phyloP scores from a whole-genome alignment of 2,888 invertebrate species.

The Sceliomorpha sp. region DNA sequence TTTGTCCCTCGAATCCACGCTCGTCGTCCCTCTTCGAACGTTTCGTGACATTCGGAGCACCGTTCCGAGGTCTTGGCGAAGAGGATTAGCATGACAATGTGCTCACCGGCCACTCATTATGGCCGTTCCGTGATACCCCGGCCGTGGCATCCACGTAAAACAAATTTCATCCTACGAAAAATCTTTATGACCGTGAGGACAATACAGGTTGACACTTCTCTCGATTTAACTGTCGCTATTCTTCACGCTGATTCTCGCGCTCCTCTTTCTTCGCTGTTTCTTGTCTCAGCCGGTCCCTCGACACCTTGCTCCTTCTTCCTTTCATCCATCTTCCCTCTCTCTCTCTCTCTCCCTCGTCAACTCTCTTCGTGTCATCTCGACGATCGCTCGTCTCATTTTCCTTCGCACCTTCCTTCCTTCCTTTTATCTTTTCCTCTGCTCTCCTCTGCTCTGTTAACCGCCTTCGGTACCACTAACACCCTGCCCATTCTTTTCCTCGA shows the following conservation, averaged over 20 bases:
- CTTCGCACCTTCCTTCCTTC: conserved; percentile 15
- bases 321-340: conserved; percentile 9
- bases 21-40: conserved; percentile 60
- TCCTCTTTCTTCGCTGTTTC: conserved; percentile 23
- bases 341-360: conserved; percentile 20
- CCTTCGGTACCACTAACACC: conserved; percentile 53
- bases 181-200: conserved; percentile 62
- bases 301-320: conserved; percentile 34
- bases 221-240: conserved; percentile 55
- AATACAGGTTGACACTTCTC: conserved; percentile 67
- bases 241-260: conserved; percentile 18
- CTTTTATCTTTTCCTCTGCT: conserved; percentile 27
- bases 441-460: conserved; percentile 27
- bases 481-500: conserved; percentile 71
- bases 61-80: conserved; percentile 60
- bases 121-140: conserved; percentile 63
- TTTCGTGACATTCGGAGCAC: conserved; percentile 59
- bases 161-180: conserved; percentile 65
- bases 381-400: conserved; percentile 14
- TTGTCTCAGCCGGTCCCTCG: conserved; percentile 42
- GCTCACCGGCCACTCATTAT: conserved; percentile 76
- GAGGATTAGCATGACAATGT: conserved; percentile 77
- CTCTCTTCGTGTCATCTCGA: no score
- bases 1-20: conserved; percentile 70
- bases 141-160: conserved; percentile 58